Evolutionary conservation across 2,888 invertebrate species (phyloP).

Genomic region (Dryomyza anilis): DNA sequence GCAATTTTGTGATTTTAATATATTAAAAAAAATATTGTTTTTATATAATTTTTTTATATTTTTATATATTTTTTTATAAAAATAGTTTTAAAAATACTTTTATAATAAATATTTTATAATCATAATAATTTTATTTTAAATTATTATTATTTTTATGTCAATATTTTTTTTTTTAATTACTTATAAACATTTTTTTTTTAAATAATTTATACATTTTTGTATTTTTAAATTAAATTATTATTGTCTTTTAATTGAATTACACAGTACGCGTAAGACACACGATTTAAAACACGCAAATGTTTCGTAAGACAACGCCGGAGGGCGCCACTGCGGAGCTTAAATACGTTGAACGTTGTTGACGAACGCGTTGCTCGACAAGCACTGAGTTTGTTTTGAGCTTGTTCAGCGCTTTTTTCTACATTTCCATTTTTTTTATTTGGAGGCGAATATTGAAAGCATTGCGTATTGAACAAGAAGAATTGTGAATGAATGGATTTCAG

Average conservation of each 20-base stretch:
- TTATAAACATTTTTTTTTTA: neutral
- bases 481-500: conserved; percentile 11
- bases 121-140: neutral
- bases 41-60: neutral
- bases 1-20: too few relatives aligned
- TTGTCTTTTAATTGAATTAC: neutral
- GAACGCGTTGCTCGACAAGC: conserved; percentile 17
- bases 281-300: neutral
- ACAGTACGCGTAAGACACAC: neutral
- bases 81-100: neutral
- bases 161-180: neutral
- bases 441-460: too few relatives aligned
- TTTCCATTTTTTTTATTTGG: too few relatives aligned
- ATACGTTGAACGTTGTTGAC: neutral
- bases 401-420: neutral
- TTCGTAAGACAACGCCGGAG: neutral
- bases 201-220: neutral
- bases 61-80: neutral
- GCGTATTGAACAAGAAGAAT: too few relatives aligned
- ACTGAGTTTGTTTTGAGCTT: conserved; percentile 6
- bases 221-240: neutral
- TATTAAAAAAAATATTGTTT: too few relatives aligned
- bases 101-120: neutral
- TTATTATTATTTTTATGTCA: neutral
- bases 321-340: neutral